Percentiles rank a stretch among this genome's conserved stretches.
phyloP scores from a whole-genome alignment of 2,113 vertebrate genomes.

The Ivindomyrus marchei region DNA sequence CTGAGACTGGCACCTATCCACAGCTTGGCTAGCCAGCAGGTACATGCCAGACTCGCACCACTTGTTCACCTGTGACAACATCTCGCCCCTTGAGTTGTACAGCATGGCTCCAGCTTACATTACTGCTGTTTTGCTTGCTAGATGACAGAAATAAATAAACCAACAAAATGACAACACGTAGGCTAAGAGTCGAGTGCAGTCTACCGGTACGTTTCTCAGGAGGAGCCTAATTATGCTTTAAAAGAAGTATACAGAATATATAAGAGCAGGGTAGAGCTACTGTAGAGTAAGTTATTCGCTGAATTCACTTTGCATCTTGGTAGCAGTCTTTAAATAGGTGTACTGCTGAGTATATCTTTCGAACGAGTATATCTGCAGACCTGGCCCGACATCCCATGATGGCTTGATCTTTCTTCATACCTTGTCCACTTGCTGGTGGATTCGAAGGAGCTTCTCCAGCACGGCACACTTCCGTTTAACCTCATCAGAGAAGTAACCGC shows the following conservation, averaged over 20 bases:
- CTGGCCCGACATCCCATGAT: neutral
- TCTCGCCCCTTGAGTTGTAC: neutral
- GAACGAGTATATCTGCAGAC: neutral
- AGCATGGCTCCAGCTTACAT: neutral
- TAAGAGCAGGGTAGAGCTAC: neutral
- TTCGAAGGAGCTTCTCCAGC: constrained; percentile 76
- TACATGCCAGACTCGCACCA: constrained; percentile 92
- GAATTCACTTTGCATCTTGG: neutral
- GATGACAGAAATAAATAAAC: neutral
- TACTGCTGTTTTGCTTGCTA: neutral
- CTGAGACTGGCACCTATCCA: constrained; percentile 92
- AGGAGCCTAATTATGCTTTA: neutral
- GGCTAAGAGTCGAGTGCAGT: neutral
- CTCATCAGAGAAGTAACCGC: constrained; percentile 83
- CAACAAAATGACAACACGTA: neutral
- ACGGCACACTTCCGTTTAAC: constrained; percentile 77
- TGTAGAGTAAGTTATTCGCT: neutral
- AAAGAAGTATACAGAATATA: neutral
- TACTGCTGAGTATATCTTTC: neutral
- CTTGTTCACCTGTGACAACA: constrained; percentile 68
- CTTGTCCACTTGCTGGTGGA: constrained; percentile 79
- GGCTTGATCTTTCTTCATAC: constrained; percentile 43
- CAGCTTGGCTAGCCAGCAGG: constrained; percentile 87
- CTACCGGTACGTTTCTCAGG: neutral
- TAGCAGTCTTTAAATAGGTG: neutral